Percentiles rank a stretch among this genome's conserved stretches.
Evolutionary conservation across 2,797 vertebrate species (phyloP).

Genomic region (Salarias fasciatus): DNA sequence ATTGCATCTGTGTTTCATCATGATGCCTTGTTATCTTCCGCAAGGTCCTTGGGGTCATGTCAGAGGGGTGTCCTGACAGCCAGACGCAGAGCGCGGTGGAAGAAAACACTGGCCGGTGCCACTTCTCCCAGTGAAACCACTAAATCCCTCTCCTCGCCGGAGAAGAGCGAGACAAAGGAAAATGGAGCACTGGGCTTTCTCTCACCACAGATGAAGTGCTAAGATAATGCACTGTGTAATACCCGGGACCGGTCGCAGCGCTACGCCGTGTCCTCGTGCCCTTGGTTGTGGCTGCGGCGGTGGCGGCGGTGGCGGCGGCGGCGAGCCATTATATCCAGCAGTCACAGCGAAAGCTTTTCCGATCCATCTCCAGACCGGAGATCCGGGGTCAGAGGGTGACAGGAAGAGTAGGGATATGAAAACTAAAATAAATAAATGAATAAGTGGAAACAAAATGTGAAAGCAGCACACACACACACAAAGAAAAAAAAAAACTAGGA

Average conservation of each 20-base stretch:
- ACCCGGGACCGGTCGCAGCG: conserved; percentile 41
- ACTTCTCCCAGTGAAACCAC: conserved; percentile 2
- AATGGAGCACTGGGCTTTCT: conserved; percentile 34
- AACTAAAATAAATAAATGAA: conserved; percentile 4
- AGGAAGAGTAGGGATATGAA: conserved; percentile 15
- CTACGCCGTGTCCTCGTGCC: conserved; percentile 44
- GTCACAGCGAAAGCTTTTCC: conserved; percentile 60
- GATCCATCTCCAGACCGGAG: conserved; percentile 46
- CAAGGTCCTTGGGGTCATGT: conserved; percentile 62
- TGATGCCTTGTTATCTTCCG: conserved; percentile 69
- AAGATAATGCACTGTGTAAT: conserved; percentile 58
- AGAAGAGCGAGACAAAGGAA: conserved; percentile 8
- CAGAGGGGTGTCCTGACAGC: conserved; percentile 59
- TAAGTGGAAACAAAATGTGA: conserved; percentile 9
- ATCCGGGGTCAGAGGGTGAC: conserved; percentile 53
- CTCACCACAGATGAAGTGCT: conserved; percentile 46
- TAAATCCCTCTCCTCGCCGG: background rate
- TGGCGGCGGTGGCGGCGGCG: conserved; percentile 23
- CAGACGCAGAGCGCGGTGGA: conserved; percentile 40
- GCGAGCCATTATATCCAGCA: conserved; percentile 69
- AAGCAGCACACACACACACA: conserved; percentile 30
- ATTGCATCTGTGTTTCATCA: conserved; percentile 75
- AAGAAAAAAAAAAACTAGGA: background rate
- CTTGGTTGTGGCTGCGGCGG: conserved; percentile 42
- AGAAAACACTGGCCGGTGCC: conserved; percentile 34